A percentile compares a stretch with the other conserved stretches of the same genome.
Evolutionary conservation across 2,113 vertebrate genomes (phyloP).

Genomic region (Sus scrofa): DNA sequence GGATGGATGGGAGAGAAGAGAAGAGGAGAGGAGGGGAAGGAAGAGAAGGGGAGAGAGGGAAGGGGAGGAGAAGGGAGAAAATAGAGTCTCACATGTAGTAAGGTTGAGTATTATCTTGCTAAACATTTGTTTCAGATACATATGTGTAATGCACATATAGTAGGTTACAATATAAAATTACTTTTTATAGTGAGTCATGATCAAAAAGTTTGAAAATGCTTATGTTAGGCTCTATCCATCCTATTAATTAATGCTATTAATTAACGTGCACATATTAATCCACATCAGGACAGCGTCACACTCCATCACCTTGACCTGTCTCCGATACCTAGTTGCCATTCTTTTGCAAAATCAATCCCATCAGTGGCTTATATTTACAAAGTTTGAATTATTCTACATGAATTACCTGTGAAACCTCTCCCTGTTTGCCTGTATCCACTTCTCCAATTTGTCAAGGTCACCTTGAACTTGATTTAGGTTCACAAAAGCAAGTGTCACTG

Average conservation of each 20-base stretch:
- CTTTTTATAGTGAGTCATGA: background rate
- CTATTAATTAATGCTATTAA: too few relatives aligned
- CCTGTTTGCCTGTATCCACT: background rate
- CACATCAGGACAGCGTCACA: background rate
- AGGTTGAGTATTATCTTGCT: background rate
- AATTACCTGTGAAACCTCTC: background rate
- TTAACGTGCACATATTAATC: background rate
- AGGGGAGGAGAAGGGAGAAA: rapidly evolving
- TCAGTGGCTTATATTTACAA: background rate
- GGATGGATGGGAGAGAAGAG: rapidly evolving
- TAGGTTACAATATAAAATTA: background rate
- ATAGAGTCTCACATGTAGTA: background rate
- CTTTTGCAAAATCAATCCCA: background rate
- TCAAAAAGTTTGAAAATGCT: background rate
- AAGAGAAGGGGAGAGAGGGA: rapidly evolving
- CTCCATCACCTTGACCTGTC: too few relatives aligned
- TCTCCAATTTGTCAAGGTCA: conserved; percentile 53
- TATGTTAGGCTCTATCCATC: background rate
- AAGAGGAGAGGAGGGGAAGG: too few relatives aligned
- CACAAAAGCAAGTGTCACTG: background rate
- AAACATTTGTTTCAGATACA: background rate
- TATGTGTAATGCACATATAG: background rate
- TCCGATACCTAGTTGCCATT: background rate
- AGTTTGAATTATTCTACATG: background rate
- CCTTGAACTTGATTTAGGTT: conserved; percentile 20